Evolutionary conservation across 2,888 invertebrate species (phyloP).

Genomic region (Agrenia bidenticulata): DNA sequence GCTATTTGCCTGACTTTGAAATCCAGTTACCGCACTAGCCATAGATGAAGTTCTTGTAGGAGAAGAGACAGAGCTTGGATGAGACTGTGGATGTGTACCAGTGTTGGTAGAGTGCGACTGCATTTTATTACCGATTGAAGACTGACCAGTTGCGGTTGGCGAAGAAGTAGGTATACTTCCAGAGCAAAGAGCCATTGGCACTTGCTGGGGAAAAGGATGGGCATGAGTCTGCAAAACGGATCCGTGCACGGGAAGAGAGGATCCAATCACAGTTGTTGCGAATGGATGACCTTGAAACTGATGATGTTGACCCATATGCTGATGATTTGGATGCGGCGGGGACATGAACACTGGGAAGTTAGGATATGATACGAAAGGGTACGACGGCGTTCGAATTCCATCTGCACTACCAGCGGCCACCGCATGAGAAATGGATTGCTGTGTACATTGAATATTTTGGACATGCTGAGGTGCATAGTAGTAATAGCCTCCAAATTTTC

Average conservation of each 20-base stretch:
- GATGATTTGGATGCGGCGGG: background rate
- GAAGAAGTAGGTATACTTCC: background rate
- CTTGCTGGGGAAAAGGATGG: background rate
- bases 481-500: background rate
- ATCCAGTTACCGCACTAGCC: slow-evolving; percentile 30
- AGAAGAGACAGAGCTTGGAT: slow-evolving; percentile 38
- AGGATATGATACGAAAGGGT: background rate
- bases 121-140: too few relatives aligned
- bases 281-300: slow-evolving; percentile 2
- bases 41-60: slow-evolving; percentile 36
- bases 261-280: too few relatives aligned
- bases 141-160: background rate
- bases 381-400: background rate
- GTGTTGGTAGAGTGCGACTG: background rate
- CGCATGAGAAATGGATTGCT: background rate
- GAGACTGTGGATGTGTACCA: slow-evolving; percentile 24
- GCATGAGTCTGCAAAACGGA: background rate
- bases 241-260: too few relatives aligned
- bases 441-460: background rate
- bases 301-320: background rate
- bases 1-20: slow-evolving; percentile 46
- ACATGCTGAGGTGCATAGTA: background rate
- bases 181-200: background rate
- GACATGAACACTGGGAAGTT: slow-evolving; percentile 3
- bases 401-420: background rate